These are phyloP conservation scores for Nasonovia ribisnigri DNA, from an alignment of 2,888 invertebrate species.

Conservation along the genomic window DNA sequence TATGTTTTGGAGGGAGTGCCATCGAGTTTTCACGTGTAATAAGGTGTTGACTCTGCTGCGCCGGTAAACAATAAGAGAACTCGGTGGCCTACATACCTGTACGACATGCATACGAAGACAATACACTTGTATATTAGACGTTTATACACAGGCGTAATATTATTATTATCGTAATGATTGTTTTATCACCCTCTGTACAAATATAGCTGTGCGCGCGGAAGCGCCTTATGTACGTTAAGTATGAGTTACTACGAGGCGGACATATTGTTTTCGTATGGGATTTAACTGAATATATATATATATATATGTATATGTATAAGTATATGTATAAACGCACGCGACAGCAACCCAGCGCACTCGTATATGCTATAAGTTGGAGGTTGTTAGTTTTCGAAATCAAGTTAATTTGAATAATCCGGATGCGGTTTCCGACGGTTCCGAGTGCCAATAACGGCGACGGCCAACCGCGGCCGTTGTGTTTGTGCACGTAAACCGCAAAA, in stretches of 20 bases:
- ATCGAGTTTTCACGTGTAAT: neutral
- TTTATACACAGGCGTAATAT: neutral
- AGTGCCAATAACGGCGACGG: slow-evolving; percentile 25
- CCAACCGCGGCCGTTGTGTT: neutral
- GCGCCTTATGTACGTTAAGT: neutral
- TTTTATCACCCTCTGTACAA: slow-evolving; percentile 37
- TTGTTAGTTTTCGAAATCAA: slow-evolving; percentile 49
- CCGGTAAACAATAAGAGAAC: neutral
- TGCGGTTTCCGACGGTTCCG: slow-evolving; percentile 12
- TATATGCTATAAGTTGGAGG: slow-evolving; percentile 7
- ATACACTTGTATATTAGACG: neutral
- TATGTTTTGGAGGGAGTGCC: neutral
- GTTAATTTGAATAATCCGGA: slow-evolving; percentile 45
- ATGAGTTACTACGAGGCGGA: neutral
- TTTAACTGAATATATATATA: neutral
- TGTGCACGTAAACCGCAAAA: slow-evolving; percentile 13
- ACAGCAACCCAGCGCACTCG: neutral
- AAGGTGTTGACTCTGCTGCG: neutral
- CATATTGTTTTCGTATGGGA: slow-evolving; percentile 30
- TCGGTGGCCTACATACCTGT: neutral
- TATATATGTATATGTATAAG: too few species aligned
- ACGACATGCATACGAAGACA: neutral
- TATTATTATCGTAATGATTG: neutral
- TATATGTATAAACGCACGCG: neutral
- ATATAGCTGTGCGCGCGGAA: neutral